Percentiles rank a stretch among this genome's conserved stretches.
phyloP scores from a whole-genome alignment of 2,888 invertebrate genomes.

The Tyria jacobaeae region DNA sequence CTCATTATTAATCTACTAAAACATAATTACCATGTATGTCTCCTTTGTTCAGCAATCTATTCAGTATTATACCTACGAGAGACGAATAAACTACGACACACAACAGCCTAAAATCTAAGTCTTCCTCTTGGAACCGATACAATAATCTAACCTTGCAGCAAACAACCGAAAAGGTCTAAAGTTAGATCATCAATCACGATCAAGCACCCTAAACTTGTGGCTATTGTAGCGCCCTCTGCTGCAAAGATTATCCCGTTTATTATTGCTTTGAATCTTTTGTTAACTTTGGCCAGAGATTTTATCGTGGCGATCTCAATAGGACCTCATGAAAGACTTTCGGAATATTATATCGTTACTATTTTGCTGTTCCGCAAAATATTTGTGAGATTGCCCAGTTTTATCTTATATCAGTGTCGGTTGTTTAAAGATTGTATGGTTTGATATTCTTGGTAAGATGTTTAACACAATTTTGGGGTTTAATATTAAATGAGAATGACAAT shows the following conservation, averaged over 20 bases:
- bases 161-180: conserved; percentile 30
- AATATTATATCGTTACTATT: conserved; percentile 23
- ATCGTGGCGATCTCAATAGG: conserved; percentile 38
- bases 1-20: no score
- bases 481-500: not conserved
- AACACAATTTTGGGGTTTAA: not conserved
- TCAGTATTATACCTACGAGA: no score
- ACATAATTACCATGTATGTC: no score
- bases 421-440: not conserved
- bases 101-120: conserved; percentile 4
- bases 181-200: conserved; percentile 56
- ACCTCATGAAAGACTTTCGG: conserved; percentile 20
- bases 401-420: conserved; percentile 4
- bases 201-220: conserved; percentile 52
- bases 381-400: conserved; percentile 9
- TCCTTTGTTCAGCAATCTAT: no score
- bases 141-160: conserved; percentile 10
- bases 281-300: conserved; percentile 42
- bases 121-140: conserved; percentile 1
- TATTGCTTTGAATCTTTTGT: conserved; percentile 57
- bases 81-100: not conserved
- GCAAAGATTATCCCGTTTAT: conserved; percentile 52
- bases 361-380: conserved; percentile 17
- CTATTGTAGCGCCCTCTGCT: conserved; percentile 50
- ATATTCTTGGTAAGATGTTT: not conserved